Conservation (phyloP, 2,888 invertebrate species). For the Cheilosia grossa region DNA sequence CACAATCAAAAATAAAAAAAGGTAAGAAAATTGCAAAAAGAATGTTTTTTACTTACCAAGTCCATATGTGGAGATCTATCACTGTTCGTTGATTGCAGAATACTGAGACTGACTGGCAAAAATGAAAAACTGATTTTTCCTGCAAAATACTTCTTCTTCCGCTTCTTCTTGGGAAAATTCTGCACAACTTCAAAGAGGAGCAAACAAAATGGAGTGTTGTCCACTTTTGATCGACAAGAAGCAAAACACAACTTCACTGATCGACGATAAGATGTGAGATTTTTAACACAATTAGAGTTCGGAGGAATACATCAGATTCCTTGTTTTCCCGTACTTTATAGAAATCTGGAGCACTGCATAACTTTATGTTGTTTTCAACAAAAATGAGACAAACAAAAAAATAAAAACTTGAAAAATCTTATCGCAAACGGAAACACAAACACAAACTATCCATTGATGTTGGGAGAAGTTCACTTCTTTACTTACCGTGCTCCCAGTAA, state of each 20-base stretch:
- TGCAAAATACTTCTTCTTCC: constrained; percentile 38
- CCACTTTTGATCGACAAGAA: constrained; percentile 47
- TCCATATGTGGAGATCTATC: constrained; percentile 49
- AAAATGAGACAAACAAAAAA: background rate
- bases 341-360: constrained; percentile 52
- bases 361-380: constrained; percentile 17
- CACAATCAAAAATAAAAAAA: constrained; percentile 48
- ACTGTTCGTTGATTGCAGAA: constrained; percentile 36
- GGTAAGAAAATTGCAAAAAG: constrained; percentile 5
- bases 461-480: constrained; percentile 29
- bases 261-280: constrained; percentile 17
- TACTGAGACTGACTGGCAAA: constrained; percentile 44
- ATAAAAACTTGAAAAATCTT: constrained; percentile 50
- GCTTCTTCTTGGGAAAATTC: constrained; percentile 59
- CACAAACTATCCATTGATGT: constrained; percentile 48
- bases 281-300: constrained; percentile 36
- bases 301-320: constrained; percentile 25
- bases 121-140: constrained; percentile 44
- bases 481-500: constrained; percentile 53
- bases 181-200: constrained; percentile 67
- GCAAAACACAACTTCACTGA: constrained; percentile 41
- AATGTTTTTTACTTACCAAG: constrained; percentile 53
- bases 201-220: constrained; percentile 72
- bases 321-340: constrained; percentile 14
- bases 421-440: constrained; percentile 68